Evolutionary conservation across 2,113 vertebrate genomes (phyloP), one percentile per base, ranked within the genome.

Genomic region (Elanoides forficatus): DNA sequence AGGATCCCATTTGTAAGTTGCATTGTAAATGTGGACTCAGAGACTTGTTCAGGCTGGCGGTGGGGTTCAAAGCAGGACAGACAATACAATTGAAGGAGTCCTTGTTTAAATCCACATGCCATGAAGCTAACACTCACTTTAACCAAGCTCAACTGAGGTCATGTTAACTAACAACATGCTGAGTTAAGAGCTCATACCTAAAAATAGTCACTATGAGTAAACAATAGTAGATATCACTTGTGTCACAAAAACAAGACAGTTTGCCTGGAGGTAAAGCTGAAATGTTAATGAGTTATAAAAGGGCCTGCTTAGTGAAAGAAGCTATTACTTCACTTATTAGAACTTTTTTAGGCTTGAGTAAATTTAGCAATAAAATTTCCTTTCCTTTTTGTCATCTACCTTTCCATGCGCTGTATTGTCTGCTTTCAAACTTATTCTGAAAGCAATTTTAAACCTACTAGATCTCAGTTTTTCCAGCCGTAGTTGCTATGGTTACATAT

Each of bases 401-500:
- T 93, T 96, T 87, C 87, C 23, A 26, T 42, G 20, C 74, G 63
- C 50, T 50, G 18, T 76, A 92, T 25, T 7, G 0, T 71, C 81
- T 95, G 36, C 76, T 94, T 91, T 94, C 62, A 89, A 93, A 70
- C 40, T 59, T 86, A 55, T 52, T 71, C 70, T 68, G 66, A 94
- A 87, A n/a, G 62, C 80, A 95, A 81, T 96, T 91, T 94, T 60
- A 95, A 92, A 96, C 84, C 60, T 73, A 71, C 30, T 65, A 82
- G 73, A 93, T 92, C 73, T 86, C 80, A 43, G 17, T 79, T 92
- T 94, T 87, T 78, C 55, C 63, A 89, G 53, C 17, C 42, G 23
- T 26, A 55, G 94, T 95, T 94, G 93, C 88, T 96, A 95, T 94
- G 96, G 94, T 86, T 96, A 95, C 89, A 30, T 65, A 65, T 78